Percentiles rank a stretch among this genome's conserved stretches.
Evolutionary conservation across 2,797 vertebrate genomes (phyloP).

Genomic region (Limnodromus scolopaceus): DNA sequence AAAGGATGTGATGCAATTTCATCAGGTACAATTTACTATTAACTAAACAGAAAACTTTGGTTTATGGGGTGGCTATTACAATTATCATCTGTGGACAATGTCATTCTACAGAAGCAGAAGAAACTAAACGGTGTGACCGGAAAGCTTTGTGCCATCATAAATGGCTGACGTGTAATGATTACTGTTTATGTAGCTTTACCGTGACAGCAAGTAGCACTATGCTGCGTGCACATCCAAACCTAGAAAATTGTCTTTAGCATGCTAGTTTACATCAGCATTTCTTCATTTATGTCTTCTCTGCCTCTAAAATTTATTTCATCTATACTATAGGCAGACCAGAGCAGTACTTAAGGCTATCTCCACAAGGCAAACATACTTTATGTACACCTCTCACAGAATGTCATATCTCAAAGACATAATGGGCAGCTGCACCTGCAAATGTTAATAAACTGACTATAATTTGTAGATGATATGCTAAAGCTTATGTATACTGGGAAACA

Average conservation of each 20-base stretch:
- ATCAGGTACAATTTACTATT: neutral
- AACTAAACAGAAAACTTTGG: neutral
- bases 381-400: neutral
- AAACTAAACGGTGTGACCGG: neutral
- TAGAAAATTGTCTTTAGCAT: neutral
- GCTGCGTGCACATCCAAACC: neutral
- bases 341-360: neutral
- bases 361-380: neutral
- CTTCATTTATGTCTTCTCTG: neutral
- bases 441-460: neutral
- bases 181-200: neutral
- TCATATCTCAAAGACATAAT: neutral
- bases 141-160: neutral
- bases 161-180: neutral
- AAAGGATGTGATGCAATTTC: neutral
- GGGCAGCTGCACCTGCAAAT: neutral
- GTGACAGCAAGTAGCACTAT: neutral
- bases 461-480: neutral
- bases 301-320: neutral
- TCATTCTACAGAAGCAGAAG: neutral
- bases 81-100: neutral
- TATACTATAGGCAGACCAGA: neutral
- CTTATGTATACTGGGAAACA: neutral
- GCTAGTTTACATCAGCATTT: neutral
- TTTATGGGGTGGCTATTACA: neutral